Evolutionary conservation across 64 coral and sea anemone species (phyloP), one percentile per base, ranked within the genome.

Genomic region (Porites australiensis): DNA sequence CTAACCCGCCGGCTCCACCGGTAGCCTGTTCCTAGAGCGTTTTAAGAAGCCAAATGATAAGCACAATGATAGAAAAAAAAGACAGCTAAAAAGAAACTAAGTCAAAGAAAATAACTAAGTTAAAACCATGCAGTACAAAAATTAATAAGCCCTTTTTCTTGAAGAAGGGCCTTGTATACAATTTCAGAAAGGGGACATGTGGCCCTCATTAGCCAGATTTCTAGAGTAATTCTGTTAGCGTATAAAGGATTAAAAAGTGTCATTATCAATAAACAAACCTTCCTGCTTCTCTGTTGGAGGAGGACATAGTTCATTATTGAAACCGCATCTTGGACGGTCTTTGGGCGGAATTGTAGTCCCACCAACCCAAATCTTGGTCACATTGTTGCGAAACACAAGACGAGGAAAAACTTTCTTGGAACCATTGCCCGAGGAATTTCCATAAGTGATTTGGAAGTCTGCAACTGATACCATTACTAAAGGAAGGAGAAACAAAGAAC

Each of bases 301-400:
- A 16, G 71, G 72, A 47, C 91, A 93, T 5, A 86, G 91, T 79
- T 93, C 79, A 70, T 84, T 84, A 13, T 93, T 46, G 63, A 93
- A 93, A 3, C 91, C 91, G 72, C 91, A 93, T 19, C 18, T 66
- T 44, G 91, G 91, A 62, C 72, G 70, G 48, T 86, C 91, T n/a
- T 53, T 75, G 10, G 91, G 91, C 22, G 91, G 72, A 44, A 46
- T 45, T 86, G 47, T 70, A 23, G 44, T 58, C 44, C 79, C 79
- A 18, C 70, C 74, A 27, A 75, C 46, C 91, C 91, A 93, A 37
- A 86, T 50, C 22, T 86, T 87, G 8, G 72, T 86, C 44, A 68
- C 44, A 43, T 93, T 93, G 9, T n/a, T 62, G 0, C 58, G 52
- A 54, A 82, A 92, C 20, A 72, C 72, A 70, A 93, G 79, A 0